A percentile compares a stretch with the other conserved stretches of the same genome.
phyloP scores from a whole-genome alignment of 2,113 vertebrate species.

The Rhinopomastus cyanomelas region DNA sequence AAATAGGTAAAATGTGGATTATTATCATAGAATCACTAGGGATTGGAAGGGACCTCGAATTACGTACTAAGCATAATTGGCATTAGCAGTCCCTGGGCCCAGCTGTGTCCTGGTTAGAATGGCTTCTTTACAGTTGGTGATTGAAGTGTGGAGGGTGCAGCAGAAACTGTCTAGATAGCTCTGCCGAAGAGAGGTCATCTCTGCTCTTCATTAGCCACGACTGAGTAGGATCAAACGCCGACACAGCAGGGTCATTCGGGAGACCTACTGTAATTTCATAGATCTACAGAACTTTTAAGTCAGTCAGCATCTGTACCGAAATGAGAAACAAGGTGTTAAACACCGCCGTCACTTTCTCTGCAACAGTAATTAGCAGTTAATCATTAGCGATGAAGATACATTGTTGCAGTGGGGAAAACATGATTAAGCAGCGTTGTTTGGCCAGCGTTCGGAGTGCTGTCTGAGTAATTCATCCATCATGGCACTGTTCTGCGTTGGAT shows the following conservation, averaged over 20 bases:
- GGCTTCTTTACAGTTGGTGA: not conserved
- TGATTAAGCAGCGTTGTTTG: conserved; percentile 54
- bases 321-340: conserved; percentile 33
- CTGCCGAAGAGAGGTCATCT: conserved; percentile 18
- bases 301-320: conserved; percentile 18
- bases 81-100: conserved; percentile 32
- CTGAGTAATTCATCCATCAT: conserved; percentile 44
- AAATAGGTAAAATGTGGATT: conserved; percentile 82
- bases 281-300: conserved; percentile 38
- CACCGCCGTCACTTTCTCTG: not conserved
- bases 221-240: conserved; percentile 8
- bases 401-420: conserved; percentile 50
- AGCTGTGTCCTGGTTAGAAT: conserved; percentile 7
- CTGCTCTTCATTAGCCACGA: conserved; percentile 13
- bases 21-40: too few relatives aligned
- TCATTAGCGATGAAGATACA: conserved; percentile 53
- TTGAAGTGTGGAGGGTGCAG: not conserved
- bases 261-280: conserved; percentile 44
- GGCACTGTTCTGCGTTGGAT: conserved; percentile 1
- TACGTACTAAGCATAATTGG: conserved; percentile 68
- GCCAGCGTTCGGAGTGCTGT: not conserved
- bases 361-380: conserved; percentile 54
- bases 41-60: too few relatives aligned
- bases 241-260: conserved; percentile 18
- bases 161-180: conserved; percentile 7